Evolutionary conservation across 2,113 vertebrate genomes (phyloP).

Genomic region (Polypterus bichir): DNA sequence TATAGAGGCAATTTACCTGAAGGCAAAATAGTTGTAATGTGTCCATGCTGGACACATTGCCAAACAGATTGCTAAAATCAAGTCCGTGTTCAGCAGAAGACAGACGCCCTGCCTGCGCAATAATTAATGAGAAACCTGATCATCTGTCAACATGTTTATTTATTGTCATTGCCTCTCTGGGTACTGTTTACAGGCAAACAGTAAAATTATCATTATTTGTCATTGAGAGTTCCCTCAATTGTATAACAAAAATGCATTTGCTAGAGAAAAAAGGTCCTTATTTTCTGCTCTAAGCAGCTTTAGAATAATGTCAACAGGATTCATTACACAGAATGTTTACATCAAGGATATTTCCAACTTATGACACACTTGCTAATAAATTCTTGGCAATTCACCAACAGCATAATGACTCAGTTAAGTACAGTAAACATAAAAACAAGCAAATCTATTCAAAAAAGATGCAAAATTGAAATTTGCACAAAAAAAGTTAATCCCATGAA

Average conservation of each 20-base stretch:
- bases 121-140: background rate
- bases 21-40: background rate
- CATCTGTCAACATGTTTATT: background rate
- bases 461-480: slow-evolving; percentile 17
- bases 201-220: background rate
- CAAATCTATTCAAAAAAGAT: slow-evolving; percentile 12
- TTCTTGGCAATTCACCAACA: slow-evolving; percentile 4
- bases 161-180: background rate
- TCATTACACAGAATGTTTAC: background rate
- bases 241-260: background rate
- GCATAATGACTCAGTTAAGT: slow-evolving; percentile 9
- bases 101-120: background rate
- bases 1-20: background rate
- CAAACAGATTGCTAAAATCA: background rate
- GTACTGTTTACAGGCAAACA: slow-evolving; percentile 2
- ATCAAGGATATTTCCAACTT: slow-evolving; percentile 3
- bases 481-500: slow-evolving; percentile 43
- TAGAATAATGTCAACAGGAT: background rate
- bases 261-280: background rate
- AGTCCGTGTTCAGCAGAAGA: background rate
- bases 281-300: background rate
- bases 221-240: background rate
- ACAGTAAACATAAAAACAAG: slow-evolving; percentile 14
- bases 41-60: background rate
- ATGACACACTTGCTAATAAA: slow-evolving; percentile 7